Evolutionary conservation across 2,888 invertebrate species (phyloP).

Genomic region (Pachydiplax longipennis): DNA sequence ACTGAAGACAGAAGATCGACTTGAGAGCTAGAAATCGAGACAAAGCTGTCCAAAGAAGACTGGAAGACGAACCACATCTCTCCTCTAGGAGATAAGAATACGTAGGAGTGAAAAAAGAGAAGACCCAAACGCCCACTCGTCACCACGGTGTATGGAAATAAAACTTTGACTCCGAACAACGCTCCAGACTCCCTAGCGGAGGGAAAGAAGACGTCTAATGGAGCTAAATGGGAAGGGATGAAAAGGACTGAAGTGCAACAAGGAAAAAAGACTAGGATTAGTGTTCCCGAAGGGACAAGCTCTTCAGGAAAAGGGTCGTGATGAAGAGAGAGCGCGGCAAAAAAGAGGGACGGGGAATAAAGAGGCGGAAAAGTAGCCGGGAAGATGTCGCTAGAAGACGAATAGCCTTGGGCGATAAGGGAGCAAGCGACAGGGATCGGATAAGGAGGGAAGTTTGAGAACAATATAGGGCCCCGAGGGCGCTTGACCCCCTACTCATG

Average conservation of each 20-base stretch:
- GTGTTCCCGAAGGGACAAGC: neutral
- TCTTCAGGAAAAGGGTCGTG: neutral
- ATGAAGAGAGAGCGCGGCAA: constrained; percentile 47
- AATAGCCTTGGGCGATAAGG: constrained; percentile 52
- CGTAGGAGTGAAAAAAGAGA: too few species aligned
- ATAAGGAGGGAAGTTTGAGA: neutral
- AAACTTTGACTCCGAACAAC: too few species aligned
- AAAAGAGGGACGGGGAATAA: constrained; percentile 46
- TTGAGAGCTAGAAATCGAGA: too few species aligned
- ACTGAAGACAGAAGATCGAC: too few species aligned
- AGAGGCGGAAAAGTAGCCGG: neutral
- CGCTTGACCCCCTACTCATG: neutral
- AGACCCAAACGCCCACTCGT: too few species aligned
- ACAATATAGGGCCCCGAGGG: constrained; percentile 40
- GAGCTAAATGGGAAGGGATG: neutral
- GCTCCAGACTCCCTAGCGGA: neutral
- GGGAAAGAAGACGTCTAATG: neutral
- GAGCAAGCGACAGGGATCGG: constrained; percentile 8
- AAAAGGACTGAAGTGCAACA: neutral
- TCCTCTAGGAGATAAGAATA: too few species aligned
- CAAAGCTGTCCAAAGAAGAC: too few species aligned
- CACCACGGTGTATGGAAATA: too few species aligned
- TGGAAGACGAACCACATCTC: too few species aligned
- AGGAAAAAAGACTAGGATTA: neutral
- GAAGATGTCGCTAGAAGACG: constrained; percentile 52